Evolutionary conservation across 2,888 invertebrate species (phyloP), one percentile per base, ranked within the genome.

Genomic region (Rhimphoctona megacephalus): DNA sequence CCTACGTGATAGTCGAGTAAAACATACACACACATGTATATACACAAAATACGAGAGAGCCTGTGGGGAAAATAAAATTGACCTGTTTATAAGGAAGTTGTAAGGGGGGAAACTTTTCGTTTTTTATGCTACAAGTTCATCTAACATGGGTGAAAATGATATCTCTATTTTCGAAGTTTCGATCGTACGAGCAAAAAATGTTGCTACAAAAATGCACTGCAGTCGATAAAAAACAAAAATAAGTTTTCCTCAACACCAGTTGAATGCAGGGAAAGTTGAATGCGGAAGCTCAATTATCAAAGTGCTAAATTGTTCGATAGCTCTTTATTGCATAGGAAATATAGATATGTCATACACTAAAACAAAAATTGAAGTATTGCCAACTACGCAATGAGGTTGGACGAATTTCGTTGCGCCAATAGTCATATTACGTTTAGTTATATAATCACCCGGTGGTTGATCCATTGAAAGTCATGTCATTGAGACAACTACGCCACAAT

Each of bases 111-210:
- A 86, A 86, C 84, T 78, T 84, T 61, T 57, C 70, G 36, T 69
- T 22, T 36, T 46, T 30, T 36, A 2, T 9, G 46, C 30, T 17
- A 22, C 69, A 83, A 81, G 64, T 84, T 84, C 83, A 69, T 69
- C 30, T 52, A 64, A 36, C 73, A 81, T 79, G 81, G 69, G 69
- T 77, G 49, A 30, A 39, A 61, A 39, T 84, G 76, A 79, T 81
- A 79, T 79, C 69, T 84, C 78, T 84, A 81, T 86, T 84, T 84
- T 54, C 43, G 36, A 84, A 81, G 73, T 86, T 84, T 70, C 11
- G 25, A 81, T 81, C 33, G 69, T 30, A 46, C 43, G 14, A 43
- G 36, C 43, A 78, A 61, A 81, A 81, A 72, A 73, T 43, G 5
- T 43, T 43, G 25, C 52, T n/a, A 61, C 9, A 36, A 46, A 57